phyloP scores from a whole-genome alignment of 2,797 vertebrate species.

The Simalia tracyae region DNA sequence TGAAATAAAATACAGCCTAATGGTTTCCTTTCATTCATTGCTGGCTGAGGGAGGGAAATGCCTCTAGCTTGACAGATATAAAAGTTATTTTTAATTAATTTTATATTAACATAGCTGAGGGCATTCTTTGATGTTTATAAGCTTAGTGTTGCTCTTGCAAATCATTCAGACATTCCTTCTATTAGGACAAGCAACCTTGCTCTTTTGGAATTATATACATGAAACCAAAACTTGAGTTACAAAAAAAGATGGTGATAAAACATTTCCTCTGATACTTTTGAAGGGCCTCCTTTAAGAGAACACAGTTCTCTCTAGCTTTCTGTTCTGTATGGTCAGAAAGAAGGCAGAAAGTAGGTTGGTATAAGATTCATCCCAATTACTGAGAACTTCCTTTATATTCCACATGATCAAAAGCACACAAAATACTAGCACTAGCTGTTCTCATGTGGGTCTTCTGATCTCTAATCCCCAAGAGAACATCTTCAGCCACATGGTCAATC shows the following conservation, averaged over 20 bases:
- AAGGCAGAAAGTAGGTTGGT: neutral
- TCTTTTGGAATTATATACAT: slow-evolving; percentile 59
- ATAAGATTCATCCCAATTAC: neutral
- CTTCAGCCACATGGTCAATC: neutral
- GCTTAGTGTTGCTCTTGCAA: slow-evolving; percentile 53
- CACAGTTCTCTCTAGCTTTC: neutral
- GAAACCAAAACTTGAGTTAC: slow-evolving; percentile 51
- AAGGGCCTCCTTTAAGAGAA: neutral
- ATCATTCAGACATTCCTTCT: slow-evolving; percentile 47
- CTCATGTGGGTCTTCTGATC: neutral
- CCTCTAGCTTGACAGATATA: neutral
- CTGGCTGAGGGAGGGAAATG: neutral
- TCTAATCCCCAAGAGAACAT: too few relatives aligned
- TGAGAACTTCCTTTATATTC: neutral
- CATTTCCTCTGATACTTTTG: neutral
- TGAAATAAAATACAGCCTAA: slow-evolving; percentile 41
- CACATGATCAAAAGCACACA: neutral
- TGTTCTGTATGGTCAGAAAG: neutral
- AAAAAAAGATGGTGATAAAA: neutral
- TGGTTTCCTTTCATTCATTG: slow-evolving; percentile 36
- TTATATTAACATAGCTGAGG: slow-evolving; percentile 46
- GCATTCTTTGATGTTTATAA: slow-evolving; percentile 57
- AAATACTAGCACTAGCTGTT: neutral
- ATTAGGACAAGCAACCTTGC: slow-evolving; percentile 63
- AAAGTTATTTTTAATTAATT: slow-evolving; percentile 62